Conservation (phyloP, 2,113 vertebrate genomes). For the Hepsetus odoe region DNA sequence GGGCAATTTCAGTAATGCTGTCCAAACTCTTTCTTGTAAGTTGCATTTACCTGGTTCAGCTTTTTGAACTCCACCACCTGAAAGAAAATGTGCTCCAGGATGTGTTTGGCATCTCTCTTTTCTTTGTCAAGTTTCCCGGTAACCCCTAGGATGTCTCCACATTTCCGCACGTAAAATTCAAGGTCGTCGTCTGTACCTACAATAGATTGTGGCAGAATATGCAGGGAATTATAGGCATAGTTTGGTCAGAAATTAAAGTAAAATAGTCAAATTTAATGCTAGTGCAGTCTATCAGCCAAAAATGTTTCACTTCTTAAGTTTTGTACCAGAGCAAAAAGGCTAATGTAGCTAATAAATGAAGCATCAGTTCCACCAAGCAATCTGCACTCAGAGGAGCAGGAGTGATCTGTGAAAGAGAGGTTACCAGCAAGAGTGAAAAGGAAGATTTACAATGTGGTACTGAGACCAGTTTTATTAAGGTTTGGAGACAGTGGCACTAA, state of each 20-base stretch:
- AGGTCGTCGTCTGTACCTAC: slow-evolving; percentile 94
- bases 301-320: not conserved
- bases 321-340: not conserved
- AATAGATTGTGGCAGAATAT: not conserved
- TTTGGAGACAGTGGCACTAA: no score
- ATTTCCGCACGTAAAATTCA: slow-evolving; percentile 93
- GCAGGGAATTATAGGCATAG: not conserved
- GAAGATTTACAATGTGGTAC: no score
- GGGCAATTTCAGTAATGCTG: no score
- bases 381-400: no score
- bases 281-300: not conserved
- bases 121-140: slow-evolving; percentile 88
- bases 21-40: not conserved
- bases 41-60: slow-evolving; percentile 85
- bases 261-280: not conserved
- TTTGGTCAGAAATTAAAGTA: not conserved
- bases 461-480: no score
- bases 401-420: no score
- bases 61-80: slow-evolving; percentile 98
- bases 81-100: slow-evolving; percentile 94
- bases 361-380: not conserved
- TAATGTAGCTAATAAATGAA: not conserved
- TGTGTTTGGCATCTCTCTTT: slow-evolving; percentile 87
- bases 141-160: slow-evolving; percentile 92
- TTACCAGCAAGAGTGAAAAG: no score